Conservation (phyloP, 2,113 vertebrate species). For the Boulengeromyrus knoepffleri region DNA sequence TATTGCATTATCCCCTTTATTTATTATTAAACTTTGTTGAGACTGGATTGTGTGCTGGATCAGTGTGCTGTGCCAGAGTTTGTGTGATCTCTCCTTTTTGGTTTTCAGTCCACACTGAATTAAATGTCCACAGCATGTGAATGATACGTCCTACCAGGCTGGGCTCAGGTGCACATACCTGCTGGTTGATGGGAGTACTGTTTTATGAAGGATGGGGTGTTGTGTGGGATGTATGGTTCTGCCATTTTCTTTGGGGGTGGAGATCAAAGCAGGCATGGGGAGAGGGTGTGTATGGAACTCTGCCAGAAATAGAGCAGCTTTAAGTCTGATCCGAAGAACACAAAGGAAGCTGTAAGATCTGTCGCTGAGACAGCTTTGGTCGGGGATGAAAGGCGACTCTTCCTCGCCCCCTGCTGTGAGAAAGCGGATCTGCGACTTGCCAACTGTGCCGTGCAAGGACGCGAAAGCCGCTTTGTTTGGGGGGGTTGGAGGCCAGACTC, state of each 20-base stretch:
- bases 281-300: conserved; percentile 20
- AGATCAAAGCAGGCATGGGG: not conserved
- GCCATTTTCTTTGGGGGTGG: conserved; percentile 20
- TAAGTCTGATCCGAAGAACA: conserved; percentile 28
- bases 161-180: not conserved
- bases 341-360: conserved; percentile 18
- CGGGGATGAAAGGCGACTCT: not conserved
- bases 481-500: not conserved
- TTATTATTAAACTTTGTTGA: not conserved
- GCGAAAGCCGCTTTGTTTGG: conserved; percentile 13
- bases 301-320: conserved; percentile 36
- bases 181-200: not conserved
- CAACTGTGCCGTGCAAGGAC: conserved; percentile 11
- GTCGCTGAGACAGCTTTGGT: conserved; percentile 10
- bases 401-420: conserved; percentile 22
- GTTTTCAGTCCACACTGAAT: not conserved
- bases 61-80: not conserved
- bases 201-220: not conserved
- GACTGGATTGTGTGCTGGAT: not conserved
- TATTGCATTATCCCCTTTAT: not conserved
- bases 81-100: not conserved
- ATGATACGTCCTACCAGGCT: not conserved
- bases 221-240: not conserved
- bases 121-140: not conserved
- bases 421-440: not conserved